Evolutionary conservation across 2,113 vertebrate genomes (phyloP).

Genomic region (Phasianus colchicus): DNA sequence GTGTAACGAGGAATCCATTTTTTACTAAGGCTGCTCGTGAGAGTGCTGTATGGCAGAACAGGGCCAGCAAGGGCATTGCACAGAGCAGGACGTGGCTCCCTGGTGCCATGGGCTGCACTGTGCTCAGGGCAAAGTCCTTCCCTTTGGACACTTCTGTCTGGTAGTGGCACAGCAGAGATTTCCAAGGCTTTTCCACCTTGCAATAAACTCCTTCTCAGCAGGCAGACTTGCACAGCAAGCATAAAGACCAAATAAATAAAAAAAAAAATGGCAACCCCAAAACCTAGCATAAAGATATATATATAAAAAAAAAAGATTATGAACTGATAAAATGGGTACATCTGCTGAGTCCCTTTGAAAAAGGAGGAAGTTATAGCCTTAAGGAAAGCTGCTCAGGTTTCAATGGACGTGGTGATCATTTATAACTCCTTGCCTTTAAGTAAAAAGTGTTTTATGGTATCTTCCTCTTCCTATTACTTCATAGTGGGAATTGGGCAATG

Average conservation of each 20-base stretch:
- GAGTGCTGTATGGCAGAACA: not conserved
- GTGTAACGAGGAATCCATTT: too few species aligned
- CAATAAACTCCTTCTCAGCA: not conserved
- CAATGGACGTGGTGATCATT: conserved; percentile 12
- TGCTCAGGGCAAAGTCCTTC: not conserved
- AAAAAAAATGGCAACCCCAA: not conserved
- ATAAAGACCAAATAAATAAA: not conserved
- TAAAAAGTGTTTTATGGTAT: not conserved
- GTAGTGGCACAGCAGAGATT: not conserved
- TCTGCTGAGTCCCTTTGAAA: not conserved
- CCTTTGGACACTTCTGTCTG: not conserved
- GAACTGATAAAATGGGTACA: not conserved
- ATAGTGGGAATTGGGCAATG: not conserved
- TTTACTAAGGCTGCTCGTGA: too few species aligned
- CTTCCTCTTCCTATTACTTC: not conserved
- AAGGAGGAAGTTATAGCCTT: not conserved
- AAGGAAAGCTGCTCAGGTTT: conserved; percentile 1
- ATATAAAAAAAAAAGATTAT: not conserved
- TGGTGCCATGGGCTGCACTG: fast-evolving
- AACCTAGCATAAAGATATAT: not conserved
- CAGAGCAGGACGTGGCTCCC: not conserved
- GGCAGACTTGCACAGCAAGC: not conserved
- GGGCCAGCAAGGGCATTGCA: not conserved
- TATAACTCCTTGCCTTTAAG: conserved; percentile 20
- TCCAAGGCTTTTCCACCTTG: not conserved